Evolutionary conservation across 2,113 vertebrate species (phyloP), one percentile per base, ranked within the genome.

Genomic region (Bubo blakistoni): DNA sequence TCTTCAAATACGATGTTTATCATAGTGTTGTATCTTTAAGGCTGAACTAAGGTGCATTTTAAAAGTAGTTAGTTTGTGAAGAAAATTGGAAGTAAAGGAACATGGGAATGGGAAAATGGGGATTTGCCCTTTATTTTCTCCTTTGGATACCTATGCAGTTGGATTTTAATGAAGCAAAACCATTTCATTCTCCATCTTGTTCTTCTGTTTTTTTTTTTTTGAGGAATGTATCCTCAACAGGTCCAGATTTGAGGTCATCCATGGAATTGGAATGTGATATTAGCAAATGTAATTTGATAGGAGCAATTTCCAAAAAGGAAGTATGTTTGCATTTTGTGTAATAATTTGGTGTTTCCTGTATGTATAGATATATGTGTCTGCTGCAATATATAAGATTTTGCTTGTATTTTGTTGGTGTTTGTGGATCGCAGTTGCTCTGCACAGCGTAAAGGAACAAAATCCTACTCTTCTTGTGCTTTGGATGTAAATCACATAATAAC

Each of bases 201-300:
- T 74, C 11, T 71, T 77, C 4, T 15, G 24, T 2, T 62, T 87
- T 71, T 30, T 87, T 87, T 77, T 8, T 78, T 81, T 62, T 78
- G 52, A 62, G 46, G 13, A 54, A 32, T 0, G 0, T 52, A 11
- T 52, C 46, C 7, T 17, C 25, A 51, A 4, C 11, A 16, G 2
- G 6, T n/a, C 32, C 15, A 32, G 30, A 40, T 74, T 70, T 1
- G 1, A 65, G 51, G 30, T 59, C 20, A 54, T 65, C 44, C 9
- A 4, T 61, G 40, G 38, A 69, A 32, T 3, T 32, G 22, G 34
- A 47, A 42, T 63, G 12, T 58, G 25, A 11, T 77, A 27, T 13
- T 52, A 73, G 16, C 34, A 79, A 52, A 30, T 38, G 16, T 6
- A 49, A 44, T 44, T 70, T 25, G 15, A 26, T 25, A 16, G 58